Conservation (phyloP, 2,113 vertebrate genomes). For the Mystacornis crossleyi region DNA sequence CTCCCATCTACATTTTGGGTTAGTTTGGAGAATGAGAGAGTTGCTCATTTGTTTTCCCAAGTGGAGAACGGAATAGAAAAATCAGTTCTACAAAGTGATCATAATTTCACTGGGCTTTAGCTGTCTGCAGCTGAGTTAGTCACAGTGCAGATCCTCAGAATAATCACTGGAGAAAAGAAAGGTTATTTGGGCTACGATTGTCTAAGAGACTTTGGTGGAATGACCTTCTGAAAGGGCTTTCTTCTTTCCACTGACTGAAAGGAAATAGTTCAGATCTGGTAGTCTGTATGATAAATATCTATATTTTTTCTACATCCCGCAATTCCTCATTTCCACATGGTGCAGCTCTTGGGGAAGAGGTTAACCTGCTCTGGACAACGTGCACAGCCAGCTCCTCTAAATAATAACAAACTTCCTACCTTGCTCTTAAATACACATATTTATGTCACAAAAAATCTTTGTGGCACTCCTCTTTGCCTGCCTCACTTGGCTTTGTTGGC, state of each 20-base stretch:
- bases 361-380: neutral
- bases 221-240: neutral
- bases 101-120: neutral
- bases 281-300: neutral
- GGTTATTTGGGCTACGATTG: neutral
- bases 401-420: neutral
- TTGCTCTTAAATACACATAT: rapidly evolving
- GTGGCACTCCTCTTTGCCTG: neutral
- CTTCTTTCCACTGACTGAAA: neutral
- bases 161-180: neutral
- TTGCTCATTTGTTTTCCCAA: neutral
- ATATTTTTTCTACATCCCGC: rapidly evolving
- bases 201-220: neutral
- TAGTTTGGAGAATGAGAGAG: neutral
- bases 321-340: neutral
- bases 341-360: neutral
- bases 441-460: neutral
- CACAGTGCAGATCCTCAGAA: neutral
- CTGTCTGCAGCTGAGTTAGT: neutral
- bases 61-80: neutral
- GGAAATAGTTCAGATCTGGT: neutral
- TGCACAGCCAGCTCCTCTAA: neutral
- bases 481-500: neutral
- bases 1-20: neutral
- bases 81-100: neutral